These are phyloP conservation scores for Otolemur garnettii DNA, from an alignment of 2,113 vertebrate species.

Conservation along the genomic window DNA sequence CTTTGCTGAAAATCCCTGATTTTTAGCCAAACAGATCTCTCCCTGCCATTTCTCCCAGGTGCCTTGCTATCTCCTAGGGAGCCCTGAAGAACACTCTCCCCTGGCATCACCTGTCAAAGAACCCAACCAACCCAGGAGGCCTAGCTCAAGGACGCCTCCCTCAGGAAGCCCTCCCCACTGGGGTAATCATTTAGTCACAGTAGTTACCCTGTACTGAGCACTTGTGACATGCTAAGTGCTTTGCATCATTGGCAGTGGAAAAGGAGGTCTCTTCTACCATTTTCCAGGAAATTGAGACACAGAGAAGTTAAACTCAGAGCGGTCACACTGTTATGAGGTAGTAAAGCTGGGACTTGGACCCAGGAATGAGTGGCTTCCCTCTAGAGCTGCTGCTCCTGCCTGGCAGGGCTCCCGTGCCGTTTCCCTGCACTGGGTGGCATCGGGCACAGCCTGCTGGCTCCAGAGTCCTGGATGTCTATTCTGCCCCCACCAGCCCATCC, in stretches of 20 bases:
- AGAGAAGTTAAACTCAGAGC: background rate
- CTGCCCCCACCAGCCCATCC: background rate
- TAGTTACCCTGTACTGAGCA: background rate
- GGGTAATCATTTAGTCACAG: background rate
- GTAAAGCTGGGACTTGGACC: background rate
- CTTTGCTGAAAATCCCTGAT: background rate
- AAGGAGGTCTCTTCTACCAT: background rate
- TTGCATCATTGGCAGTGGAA: background rate
- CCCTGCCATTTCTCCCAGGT: background rate
- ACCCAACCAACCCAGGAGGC: background rate
- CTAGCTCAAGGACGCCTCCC: background rate
- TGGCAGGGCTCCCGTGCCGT: background rate
- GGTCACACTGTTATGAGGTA: background rate
- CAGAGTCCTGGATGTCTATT: background rate
- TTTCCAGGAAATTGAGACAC: background rate
- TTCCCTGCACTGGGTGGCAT: background rate
- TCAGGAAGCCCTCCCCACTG: background rate
- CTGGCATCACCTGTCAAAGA: background rate
- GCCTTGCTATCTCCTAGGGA: background rate
- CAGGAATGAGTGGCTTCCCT: background rate
- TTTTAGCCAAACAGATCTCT: background rate
- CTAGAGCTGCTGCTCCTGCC: background rate
- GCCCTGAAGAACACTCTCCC: too few species aligned
- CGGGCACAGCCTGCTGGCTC: background rate
- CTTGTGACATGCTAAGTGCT: accelerated